phyloP scores from a whole-genome alignment of 2,888 invertebrate genomes.

The Meteorus cinctellus region DNA sequence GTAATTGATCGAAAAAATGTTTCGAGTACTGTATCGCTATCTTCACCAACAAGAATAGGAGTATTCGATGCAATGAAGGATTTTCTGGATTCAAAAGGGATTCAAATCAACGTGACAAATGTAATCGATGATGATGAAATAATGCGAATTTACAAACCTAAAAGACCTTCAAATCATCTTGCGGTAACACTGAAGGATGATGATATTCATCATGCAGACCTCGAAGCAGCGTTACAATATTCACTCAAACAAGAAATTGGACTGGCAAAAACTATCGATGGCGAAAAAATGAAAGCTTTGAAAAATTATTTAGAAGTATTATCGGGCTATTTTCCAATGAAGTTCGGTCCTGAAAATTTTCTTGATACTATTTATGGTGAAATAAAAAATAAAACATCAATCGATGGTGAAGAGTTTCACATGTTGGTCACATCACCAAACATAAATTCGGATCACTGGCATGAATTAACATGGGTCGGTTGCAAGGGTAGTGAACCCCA shows the following conservation, averaged over 20 bases:
- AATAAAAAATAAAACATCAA: slow-evolving; percentile 74
- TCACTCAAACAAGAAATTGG: slow-evolving; percentile 89
- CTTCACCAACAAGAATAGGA: slow-evolving; percentile 72
- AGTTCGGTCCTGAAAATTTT: slow-evolving; percentile 63
- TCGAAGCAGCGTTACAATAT: slow-evolving; percentile 90
- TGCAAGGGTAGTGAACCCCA: slow-evolving; percentile 86
- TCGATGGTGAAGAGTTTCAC: slow-evolving; percentile 78
- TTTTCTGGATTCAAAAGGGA: slow-evolving; percentile 71
- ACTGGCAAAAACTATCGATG: slow-evolving; percentile 79
- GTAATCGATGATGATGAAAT: not conserved
- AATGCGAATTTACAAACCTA: slow-evolving; percentile 34
- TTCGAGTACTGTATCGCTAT: slow-evolving; percentile 65
- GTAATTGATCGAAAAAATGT: not conserved
- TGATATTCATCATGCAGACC: slow-evolving; percentile 87
- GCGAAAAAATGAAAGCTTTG: slow-evolving; percentile 83
- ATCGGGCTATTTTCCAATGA: slow-evolving; percentile 85
- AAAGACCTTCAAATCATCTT: slow-evolving; percentile 61
- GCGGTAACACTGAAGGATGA: slow-evolving; percentile 74
- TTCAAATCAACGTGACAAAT: slow-evolving; percentile 46
- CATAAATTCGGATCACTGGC: not conserved
- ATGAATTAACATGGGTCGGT: slow-evolving; percentile 78
- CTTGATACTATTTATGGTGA: slow-evolving; percentile 75
- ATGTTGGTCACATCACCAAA: slow-evolving; percentile 74
- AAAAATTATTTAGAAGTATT: slow-evolving; percentile 83
- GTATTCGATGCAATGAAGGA: slow-evolving; percentile 75